Percentiles rank a stretch among this genome's conserved stretches.
Conservation (phyloP, 1,140 invertebrate species). For the Micrasema minimum region DNA sequence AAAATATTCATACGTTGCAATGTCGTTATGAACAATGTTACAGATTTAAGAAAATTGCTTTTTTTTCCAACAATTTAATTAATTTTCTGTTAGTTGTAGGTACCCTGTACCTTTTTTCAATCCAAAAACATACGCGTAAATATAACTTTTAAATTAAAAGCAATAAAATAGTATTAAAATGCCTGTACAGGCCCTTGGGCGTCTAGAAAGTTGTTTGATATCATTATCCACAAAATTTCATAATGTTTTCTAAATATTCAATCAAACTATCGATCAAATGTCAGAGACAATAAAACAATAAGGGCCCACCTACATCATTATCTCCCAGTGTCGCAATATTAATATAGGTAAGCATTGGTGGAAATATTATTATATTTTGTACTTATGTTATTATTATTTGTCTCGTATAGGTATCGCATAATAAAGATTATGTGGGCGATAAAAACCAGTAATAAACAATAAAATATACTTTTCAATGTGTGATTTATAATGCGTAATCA, state of each 20-base stretch:
- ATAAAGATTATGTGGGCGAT: slow-evolving; percentile 21
- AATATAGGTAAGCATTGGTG: slow-evolving; percentile 14
- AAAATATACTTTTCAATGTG: too few relatives aligned
- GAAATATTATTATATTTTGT: not conserved
- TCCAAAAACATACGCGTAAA: not conserved
- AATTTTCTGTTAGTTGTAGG: too few relatives aligned
- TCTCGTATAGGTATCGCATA: too few relatives aligned
- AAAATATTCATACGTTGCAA: too few relatives aligned
- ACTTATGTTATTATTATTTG: too few relatives aligned
- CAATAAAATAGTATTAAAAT: not conserved
- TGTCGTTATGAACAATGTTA: too few relatives aligned
- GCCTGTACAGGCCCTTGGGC: not conserved
- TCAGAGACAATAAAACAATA: slow-evolving; percentile 31
- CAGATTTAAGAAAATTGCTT: too few relatives aligned
- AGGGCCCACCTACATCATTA: slow-evolving; percentile 19
- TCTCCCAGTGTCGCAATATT: slow-evolving; percentile 25
- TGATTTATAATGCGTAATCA: too few relatives aligned
- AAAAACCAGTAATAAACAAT: too few relatives aligned
- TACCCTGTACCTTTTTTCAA: too few relatives aligned
- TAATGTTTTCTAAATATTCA: slow-evolving; percentile 16
- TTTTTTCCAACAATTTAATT: too few relatives aligned
- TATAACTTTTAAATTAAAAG: not conserved
- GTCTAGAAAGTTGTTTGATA: too few relatives aligned
- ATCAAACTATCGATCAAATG: slow-evolving; percentile 30
- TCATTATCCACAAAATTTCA: not conserved